Base-by-base conservation (phyloP, 2,797 vertebrate genomes). In the Adrianichthys oophorus region DNA sequence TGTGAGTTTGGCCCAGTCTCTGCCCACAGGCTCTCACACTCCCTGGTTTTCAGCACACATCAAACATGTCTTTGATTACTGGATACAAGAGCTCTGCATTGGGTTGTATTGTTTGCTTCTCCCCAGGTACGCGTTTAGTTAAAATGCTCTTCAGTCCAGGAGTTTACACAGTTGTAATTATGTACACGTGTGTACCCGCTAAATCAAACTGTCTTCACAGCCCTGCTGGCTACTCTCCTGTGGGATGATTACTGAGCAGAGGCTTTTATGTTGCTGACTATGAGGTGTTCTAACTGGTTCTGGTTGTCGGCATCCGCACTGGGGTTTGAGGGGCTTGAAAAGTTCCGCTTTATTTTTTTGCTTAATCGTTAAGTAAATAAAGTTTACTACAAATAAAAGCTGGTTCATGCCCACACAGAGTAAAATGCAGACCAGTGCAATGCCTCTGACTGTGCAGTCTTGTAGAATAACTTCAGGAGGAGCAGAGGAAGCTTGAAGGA, bases 11-110 rank as follows among this genome's bases (percentile, higher is more conserved):
- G 60, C 66, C 62, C 64, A 7, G 7, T 52, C 71, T 79, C 65
- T 7, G 46, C 75, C 81, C 80, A 72, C 53, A 6, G 78, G 88
- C 73, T 79, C 29, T 60, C 46, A 48, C 77, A 69, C 69, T 41
- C 46, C 65, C 73, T 81, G 73, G 46, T 76, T 85, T 80, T 62
- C 55, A 59, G 32, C 32, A 52, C 79, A 87, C 88, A 88, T 88
- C 83, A 87, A 87, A 87, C 76, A 54, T 53, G 62, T 48, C 68
- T 74, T 65, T 70, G 78, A 82, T 85, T 84, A 84, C 82, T 82
- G 70, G 80, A 68, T 69, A 57, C 85, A 76, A 85, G 58, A 73
- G 78, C 70, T 72, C 55, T 21, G 63, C 66, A 75, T 83, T 65
- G 59, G 72, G 68, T 37, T 57, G 57, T 23, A 59, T 69, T 67